These are phyloP conservation scores for Emberiza fucata DNA, from an alignment of 2,113 vertebrate species.

Conservation along the genomic window DNA sequence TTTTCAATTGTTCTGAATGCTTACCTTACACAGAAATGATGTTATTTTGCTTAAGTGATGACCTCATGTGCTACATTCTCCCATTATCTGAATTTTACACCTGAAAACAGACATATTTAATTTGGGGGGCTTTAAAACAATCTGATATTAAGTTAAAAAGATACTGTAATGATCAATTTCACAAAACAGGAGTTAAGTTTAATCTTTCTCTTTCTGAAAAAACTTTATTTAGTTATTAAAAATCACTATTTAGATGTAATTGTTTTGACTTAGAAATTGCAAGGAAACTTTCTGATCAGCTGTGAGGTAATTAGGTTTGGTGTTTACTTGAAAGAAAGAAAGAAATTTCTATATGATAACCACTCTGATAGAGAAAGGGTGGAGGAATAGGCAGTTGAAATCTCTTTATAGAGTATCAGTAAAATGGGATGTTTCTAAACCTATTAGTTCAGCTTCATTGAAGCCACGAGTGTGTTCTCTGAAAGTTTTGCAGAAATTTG, in stretches of 20 bases:
- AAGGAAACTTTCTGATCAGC: not conserved
- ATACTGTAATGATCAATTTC: not conserved
- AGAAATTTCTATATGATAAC: not conserved
- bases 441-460: slow-evolving; percentile 32
- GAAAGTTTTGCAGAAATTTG: not conserved
- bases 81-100: not conserved
- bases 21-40: not conserved
- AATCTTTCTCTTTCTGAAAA: not conserved
- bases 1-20: not conserved
- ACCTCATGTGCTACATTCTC: not conserved
- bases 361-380: not conserved
- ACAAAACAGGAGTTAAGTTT: not conserved
- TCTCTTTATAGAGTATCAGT: not conserved
- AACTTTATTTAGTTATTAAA: not conserved
- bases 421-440: not conserved
- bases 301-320: not conserved
- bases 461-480: not conserved
- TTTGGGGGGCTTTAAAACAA: not conserved
- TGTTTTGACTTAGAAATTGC: not conserved
- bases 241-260: not conserved
- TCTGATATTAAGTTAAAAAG: not conserved
- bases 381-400: not conserved
- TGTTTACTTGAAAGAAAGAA: not conserved
- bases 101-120: not conserved
- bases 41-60: not conserved